Evolutionary conservation across 2,113 vertebrate species (phyloP).

Genomic region (Prinia subflava): DNA sequence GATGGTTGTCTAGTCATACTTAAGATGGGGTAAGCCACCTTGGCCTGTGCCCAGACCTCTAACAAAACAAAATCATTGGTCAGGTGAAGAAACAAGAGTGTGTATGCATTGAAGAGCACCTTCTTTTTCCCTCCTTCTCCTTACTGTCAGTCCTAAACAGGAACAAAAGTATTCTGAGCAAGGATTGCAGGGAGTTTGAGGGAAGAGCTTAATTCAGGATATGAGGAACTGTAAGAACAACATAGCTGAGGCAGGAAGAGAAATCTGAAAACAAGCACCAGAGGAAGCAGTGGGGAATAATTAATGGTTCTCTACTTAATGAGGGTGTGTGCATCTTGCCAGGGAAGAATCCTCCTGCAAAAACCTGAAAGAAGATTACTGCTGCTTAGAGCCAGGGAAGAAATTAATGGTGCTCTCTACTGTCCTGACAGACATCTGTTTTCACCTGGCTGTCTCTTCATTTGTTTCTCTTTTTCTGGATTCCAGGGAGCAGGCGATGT

Average conservation of each 20-base stretch:
- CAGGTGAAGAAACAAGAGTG: neutral
- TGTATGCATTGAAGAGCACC: neutral
- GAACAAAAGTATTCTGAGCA: neutral
- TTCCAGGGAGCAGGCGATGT: conserved; percentile 90
- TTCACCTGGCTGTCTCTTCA: neutral
- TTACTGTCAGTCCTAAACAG: neutral
- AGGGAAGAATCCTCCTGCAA: neutral
- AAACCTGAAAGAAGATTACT: neutral
- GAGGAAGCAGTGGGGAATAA: neutral
- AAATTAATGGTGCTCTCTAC: neutral
- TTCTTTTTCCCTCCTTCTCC: neutral
- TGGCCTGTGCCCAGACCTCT: neutral
- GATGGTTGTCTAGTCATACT: neutral
- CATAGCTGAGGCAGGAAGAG: neutral
- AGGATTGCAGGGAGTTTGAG: neutral
- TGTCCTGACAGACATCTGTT: neutral
- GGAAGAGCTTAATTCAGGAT: neutral
- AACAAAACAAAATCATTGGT: neutral
- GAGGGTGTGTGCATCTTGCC: neutral
- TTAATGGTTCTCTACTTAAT: neutral
- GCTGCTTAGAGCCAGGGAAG: neutral
- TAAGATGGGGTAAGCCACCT: neutral
- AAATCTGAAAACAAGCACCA: neutral
- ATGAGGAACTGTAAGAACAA: neutral
- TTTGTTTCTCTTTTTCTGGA: conserved; percentile 2